Conservation (phyloP, 2,888 invertebrate species). For the Heliothis peltigera region DNA sequence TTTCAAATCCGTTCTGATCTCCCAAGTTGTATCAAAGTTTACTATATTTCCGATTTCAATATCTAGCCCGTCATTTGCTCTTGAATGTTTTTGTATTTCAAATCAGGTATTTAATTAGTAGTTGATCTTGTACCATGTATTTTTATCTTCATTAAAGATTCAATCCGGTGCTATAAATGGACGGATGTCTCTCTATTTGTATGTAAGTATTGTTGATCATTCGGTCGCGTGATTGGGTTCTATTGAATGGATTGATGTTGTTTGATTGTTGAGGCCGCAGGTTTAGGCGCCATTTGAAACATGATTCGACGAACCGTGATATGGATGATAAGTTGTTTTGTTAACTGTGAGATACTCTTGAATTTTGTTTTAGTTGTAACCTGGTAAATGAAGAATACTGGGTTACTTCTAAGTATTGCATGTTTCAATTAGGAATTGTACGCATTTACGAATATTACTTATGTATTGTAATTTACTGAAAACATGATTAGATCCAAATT, state of each 20-base stretch:
- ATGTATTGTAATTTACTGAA: too few species aligned
- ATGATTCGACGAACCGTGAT: slow-evolving; percentile 14
- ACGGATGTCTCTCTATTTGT: slow-evolving; percentile 38
- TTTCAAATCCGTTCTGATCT: background rate
- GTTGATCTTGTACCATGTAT: background rate
- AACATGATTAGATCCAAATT: too few species aligned
- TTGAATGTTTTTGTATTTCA: slow-evolving; percentile 4
- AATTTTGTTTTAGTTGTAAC: too few species aligned
- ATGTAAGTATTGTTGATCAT: slow-evolving; percentile 47
- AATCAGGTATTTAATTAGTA: background rate
- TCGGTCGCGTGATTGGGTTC: slow-evolving; percentile 50
- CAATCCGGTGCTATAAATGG: slow-evolving; percentile 32
- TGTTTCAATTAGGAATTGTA: too few species aligned
- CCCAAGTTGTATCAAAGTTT: slow-evolving; percentile 5
- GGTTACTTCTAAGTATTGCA: too few species aligned
- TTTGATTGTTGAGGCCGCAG: slow-evolving; percentile 33
- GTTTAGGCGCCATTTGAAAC: slow-evolving; percentile 51
- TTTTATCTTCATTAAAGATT: slow-evolving; percentile 8
- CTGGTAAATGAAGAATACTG: too few species aligned
- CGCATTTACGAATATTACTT: too few species aligned
- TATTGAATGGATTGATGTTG: slow-evolving; percentile 47
- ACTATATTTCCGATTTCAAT: background rate
- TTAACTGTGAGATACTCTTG: too few species aligned
- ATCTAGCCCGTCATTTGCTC: background rate
- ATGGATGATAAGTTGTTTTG: slow-evolving; percentile 4